Base-by-base conservation (phyloP, 1,140 invertebrate genomes). In the Calephelis nemesis region DNA sequence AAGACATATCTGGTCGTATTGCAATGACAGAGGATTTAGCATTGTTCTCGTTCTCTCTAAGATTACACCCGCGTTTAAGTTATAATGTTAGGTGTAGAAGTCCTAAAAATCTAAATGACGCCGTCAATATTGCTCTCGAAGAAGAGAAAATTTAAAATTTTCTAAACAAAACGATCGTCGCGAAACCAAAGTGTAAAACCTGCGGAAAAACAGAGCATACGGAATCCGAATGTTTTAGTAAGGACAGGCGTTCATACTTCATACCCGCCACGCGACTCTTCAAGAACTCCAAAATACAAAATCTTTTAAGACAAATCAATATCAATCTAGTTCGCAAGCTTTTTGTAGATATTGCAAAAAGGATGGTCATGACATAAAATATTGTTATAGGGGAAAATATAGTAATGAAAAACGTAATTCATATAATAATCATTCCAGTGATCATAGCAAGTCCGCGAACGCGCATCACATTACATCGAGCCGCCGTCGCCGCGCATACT, bases 1-100 rank as follows among this genome's bases (percentile, higher is more conserved):
- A 69, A 19, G 71, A 73, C 39, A 49, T 73, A 13, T 12, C 60
- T n/a, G 65, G 68, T 60, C 67, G 71, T 10, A 73, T 73, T n/a
- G 63, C 67, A 49, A 73, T 73, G 67, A 73, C 71, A 40, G 71
- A 73, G 40, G 71, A 73, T 49, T 40, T 69, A 49, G 67, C 67
- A 0, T 19, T 73, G n/a, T 73, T 58, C 30, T 63, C 67, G 12
- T 73, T 73, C 11, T 62, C 49, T 5, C 13, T 69, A 47, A 67
- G 71, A 15, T 63, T 69, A 49, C 52, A 63, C 60, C 13, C 58
- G 5, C 30, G 64, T 3, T 11, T 69, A 12, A 73, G 67, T 60
- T 64, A 69, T 49, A 73, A 63, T 30, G 67, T 73, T 47, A 45
- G 71, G 15, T 68, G 71, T 48, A 50, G 71, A 49, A 52, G 15